Base-by-base conservation (phyloP, 2,888 invertebrate species). In the Dolomedes plantarius region DNA sequence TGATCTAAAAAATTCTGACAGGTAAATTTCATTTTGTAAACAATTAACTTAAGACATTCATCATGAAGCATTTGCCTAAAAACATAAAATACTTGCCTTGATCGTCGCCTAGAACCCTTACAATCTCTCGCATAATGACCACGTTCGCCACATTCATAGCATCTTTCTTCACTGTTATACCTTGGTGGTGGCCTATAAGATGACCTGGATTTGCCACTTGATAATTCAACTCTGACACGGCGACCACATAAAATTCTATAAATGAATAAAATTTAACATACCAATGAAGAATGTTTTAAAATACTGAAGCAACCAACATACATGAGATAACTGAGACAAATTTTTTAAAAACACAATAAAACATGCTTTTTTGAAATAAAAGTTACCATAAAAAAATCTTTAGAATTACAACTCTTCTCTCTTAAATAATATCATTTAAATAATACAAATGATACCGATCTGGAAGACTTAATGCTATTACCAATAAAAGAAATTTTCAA, bases 121-220 rank as follows among this genome's bases (percentile, higher is more conserved):
- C 98, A 97, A 91, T 98, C 97, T 89, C 97, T 94, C 74, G 97
- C 97, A 91, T 97, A 98, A 91, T 98, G 97, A 7, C 98, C 98
- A 88, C 96, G 93, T 90, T 96, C 97, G 46, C 97, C 97, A 92
- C 98, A 98, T 91, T 97, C 97, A 91, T 97, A 98, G 92, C 98
- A 98, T 88, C 96, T 94, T 92, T 97, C 97, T 90, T 97, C 96
- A 7, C 96, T 96, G 89, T 96, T 95, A 90, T 96, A 95, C 19
- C 96, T 95, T 71, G 94, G 92, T 23, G 86, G 83, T 11, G 88
- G 88, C 23, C 80, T 78, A n/a, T 81, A 81, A 0, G 80, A 78
- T 19, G 81, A 88, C 50, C 89, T 88, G 0, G 91, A 90, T 91
- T 96, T 96, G 27, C 97, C 97, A 90, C 96, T 97, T 1, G 97